Base-by-base conservation (phyloP, 2,113 vertebrate species). In the Grus americana region DNA sequence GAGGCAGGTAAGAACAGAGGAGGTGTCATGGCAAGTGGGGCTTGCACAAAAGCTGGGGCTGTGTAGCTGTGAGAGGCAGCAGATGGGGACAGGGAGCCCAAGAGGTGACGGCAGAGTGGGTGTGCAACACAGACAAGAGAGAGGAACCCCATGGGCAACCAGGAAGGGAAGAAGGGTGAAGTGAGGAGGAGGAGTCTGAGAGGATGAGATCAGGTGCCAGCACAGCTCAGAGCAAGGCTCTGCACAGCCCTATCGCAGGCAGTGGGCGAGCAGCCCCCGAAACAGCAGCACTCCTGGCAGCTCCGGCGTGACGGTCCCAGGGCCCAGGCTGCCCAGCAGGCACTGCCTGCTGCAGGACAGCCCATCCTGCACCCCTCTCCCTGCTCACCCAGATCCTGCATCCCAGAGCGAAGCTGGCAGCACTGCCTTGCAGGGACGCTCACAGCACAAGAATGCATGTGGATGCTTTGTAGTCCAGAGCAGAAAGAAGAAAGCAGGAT, bases 371-470 rank as follows among this genome's bases (percentile, higher is more conserved):
- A 54, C 27, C 47, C 16, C 20, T 5, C 20, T n/a, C 58, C 65
- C 58, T 24, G 61, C 42, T 67, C 47, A 15, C 47, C 23, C 70
- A n/a, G 14, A 50, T 17, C 34, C 70, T 30, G 46, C 52, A 49
- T 32, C n/a, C 63, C 27, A 36, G 70, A 17, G 44, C 1, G 1
- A 58, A 78, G n/a, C 54, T 34, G n/a, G n/a, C 44, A 49, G 67
- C 47, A 10, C 36, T 46, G 3, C 15, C 32, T 58, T 13, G 19
- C 11, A 7, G 6, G 38, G 78, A 40, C 40, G 38, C 44, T 47
- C 78, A 42, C 12, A 61, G 42, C 78, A 65, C 6, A 17, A 0
- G 7, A 32, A 26, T 30, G 66, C 58, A 26, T 0, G 0, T 16
- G 67, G 70, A 61, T 72, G n/a, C 30, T 62, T 49, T 15, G 52